These are phyloP conservation scores for Aplodontia rufa DNA, from an alignment of 2,113 vertebrate species.

Conservation along the genomic window DNA sequence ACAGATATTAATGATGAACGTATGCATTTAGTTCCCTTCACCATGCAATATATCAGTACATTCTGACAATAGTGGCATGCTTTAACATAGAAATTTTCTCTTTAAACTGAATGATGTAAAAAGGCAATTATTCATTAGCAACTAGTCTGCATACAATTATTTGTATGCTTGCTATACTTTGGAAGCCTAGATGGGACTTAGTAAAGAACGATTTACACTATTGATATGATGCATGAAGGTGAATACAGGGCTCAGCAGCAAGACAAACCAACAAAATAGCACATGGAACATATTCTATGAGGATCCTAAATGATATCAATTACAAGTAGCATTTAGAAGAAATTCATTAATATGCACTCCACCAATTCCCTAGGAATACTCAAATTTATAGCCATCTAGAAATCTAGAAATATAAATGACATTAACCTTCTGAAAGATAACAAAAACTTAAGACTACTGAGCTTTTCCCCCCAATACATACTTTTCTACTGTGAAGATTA, in stretches of 20 bases:
- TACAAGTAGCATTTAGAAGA: neutral
- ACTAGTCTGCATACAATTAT: neutral
- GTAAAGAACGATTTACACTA: neutral
- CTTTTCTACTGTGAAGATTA: conserved; percentile 48
- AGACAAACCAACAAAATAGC: neutral
- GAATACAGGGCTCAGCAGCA: neutral
- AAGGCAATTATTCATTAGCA: conserved; percentile 7
- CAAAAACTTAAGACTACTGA: neutral
- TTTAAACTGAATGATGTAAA: neutral
- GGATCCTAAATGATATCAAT: neutral
- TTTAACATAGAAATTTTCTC: neutral
- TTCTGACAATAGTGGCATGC: neutral
- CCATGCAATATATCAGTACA: neutral
- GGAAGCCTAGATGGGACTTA: neutral
- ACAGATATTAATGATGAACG: neutral
- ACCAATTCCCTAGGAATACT: neutral
- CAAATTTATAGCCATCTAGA: neutral
- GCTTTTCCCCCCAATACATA: neutral
- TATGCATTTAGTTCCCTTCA: neutral
- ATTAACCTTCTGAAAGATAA: neutral
- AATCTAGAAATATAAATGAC: conserved; percentile 9
- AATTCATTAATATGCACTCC: neutral
- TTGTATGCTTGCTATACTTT: neutral
- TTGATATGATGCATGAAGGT: neutral
- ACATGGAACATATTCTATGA: neutral